Evolutionary conservation across 1,140 invertebrate genomes (phyloP).

Genomic region (Gryon sp.): DNA sequence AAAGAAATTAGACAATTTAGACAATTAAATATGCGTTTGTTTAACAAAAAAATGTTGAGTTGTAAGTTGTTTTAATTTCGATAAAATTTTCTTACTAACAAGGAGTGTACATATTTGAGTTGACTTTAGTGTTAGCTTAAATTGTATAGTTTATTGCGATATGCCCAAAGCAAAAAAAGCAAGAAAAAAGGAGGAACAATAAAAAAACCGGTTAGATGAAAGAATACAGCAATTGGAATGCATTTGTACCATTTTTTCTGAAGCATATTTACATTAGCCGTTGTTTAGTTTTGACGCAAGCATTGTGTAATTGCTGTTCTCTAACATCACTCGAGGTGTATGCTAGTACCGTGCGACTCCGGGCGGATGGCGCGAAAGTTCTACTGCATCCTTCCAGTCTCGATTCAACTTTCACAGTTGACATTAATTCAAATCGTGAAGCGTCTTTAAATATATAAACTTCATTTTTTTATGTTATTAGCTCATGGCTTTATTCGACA

Average conservation of each 20-base stretch:
- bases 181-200: neutral
- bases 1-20: too few species aligned
- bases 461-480: constrained; percentile 40
- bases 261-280: constrained; percentile 12
- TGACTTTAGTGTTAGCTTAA: too few species aligned
- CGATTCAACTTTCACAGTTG: constrained; percentile 41
- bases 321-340: constrained; percentile 1
- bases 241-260: neutral
- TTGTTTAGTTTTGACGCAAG: neutral
- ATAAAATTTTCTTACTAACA: too few species aligned
- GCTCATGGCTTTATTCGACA: constrained; percentile 55
- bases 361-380: constrained; percentile 71
- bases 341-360: constrained; percentile 50
- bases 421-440: constrained; percentile 52
- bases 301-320: neutral
- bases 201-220: neutral
- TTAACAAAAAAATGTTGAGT: too few species aligned
- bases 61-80: too few species aligned
- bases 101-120: too few species aligned
- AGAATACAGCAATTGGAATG: neutral
- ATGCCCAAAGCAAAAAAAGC: neutral
- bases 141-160: neutral
- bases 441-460: constrained; percentile 71
- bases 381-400: constrained; percentile 63
- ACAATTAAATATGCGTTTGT: too few species aligned